Base-by-base conservation (phyloP, 2,888 invertebrate genomes). In the Chorisops tibialis region DNA sequence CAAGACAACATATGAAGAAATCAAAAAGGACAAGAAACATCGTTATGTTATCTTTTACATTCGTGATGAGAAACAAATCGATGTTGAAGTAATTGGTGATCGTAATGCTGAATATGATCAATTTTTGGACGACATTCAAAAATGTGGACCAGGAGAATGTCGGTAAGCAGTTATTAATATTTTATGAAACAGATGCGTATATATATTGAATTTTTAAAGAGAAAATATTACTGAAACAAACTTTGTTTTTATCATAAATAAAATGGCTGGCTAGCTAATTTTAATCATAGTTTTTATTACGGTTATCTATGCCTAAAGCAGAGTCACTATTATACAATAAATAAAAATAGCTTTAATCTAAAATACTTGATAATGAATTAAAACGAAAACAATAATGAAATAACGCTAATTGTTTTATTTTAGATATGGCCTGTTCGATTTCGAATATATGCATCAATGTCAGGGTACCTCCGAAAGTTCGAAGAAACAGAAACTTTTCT, bases 1-100 rank as follows among this genome's bases (percentile, higher is more conserved):
- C 83, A 93, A 96, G 84, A 91, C 89, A 67, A 93, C 90, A 72
- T 96, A 94, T 80, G 94, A 96, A 80, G 95, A 95, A 83, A 94
- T 97, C 72, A 97, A 97, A 82, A 94, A 96, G 82, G 93, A 94
- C 79, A 96, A 96, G 84, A 94, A 94, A 76, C 93, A 94, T 82
- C 91, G 96, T 77, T 97, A 96, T 81, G 94, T 96, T 69, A 93
- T 97, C 76, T 96, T 93, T 82, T 93, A 88, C 83, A 93, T 97
- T 80, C 89, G 93, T 72, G 94, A 96, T 78, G 96, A 96, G 79
- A 93, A 91, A 81, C 92, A 93, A 81, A 96, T 97, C 77, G 93
- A 93, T 77, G 95, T 96, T 62, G 95, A 96, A 82, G 89, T 89
- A 59, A 91, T 94, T 73, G 94, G 93, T 74, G 87, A 86, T 69